Base-by-base conservation (phyloP, 2,113 vertebrate species). In the Lagenorhynchus albirostris region DNA sequence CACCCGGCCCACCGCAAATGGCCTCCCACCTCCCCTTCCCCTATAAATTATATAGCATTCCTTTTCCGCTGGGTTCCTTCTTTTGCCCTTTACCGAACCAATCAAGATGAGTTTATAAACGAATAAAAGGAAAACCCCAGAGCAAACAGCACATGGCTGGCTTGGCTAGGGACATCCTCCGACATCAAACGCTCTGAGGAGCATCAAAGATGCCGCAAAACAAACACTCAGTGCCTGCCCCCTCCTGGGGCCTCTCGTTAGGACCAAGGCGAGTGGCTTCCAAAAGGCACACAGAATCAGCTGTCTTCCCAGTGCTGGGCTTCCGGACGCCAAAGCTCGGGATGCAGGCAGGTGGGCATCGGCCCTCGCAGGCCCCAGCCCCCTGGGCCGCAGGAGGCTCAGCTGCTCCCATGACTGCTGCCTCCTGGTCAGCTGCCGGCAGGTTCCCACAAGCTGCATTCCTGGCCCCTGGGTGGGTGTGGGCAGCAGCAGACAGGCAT, bases 41-140 rank as follows among this genome's bases (percentile, higher is more conserved):
- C 63, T 58, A 17, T 50, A 94, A 95, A 88, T 88, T 65, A 5
- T 3, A 25, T 0, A 9, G 41, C 9, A 5, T 65, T 81, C 55
- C 76, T 80, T 71, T 91, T 85, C 77, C 0, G 1, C 86, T 20
- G 77, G 74, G 70, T 44, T 67, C 14, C 88, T 82, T 60, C 81
- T 91, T 74, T 44, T 20, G 44, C 77, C 25, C 55, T 36, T 33
- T 50, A 53, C 50, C 94, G 41, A 96, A 68, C 38, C 80, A 63
- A 87, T 87, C 6, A 33, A 93, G 95, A 85, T 44, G 79, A 96
- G 68, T 94, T 65, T 31, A 47, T 86, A 95, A 90, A 83, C 5
- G 33, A 97, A 89, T 90, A 74, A 89, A 95, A 95, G 89, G 81
- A 87, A 97, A 96, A 90, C 83, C 84, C 70, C 80, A 86, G 95